Conservation (phyloP, 2,113 vertebrate species). For the Malurus elegans region DNA sequence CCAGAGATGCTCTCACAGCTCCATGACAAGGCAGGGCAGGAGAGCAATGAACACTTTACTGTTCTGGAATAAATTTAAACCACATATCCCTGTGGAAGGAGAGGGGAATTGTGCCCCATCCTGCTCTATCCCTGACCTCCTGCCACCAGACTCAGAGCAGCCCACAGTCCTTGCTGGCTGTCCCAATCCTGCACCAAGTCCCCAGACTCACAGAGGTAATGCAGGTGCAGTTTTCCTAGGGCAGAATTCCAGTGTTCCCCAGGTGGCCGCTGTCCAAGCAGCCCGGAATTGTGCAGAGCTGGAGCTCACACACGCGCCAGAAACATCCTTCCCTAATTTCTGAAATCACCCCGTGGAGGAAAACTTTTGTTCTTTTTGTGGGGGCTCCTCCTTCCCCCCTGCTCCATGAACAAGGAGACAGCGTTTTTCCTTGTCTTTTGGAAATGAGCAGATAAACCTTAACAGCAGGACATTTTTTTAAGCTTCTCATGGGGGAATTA, state of each 20-base stretch:
- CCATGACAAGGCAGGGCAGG: not conserved
- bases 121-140: not conserved
- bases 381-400: not conserved
- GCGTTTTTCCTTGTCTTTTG: not conserved
- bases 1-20: not conserved
- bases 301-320: not conserved
- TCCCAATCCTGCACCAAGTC: not conserved
- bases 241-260: not conserved
- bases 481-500: constrained; percentile 57
- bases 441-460: constrained; percentile 42
- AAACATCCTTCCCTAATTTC: not conserved
- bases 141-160: not conserved
- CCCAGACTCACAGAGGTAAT: not conserved
- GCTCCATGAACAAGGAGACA: not conserved
- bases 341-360: not conserved
- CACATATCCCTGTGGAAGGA: fast-evolving
- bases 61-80: not conserved
- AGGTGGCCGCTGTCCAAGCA: not conserved
- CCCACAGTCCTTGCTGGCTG: not conserved
- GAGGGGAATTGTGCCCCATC: not conserved
- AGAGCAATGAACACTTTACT: not conserved
- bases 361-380: not conserved
- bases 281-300: fast-evolving
- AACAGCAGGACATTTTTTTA: constrained; percentile 55
- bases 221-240: not conserved